phyloP scores from a whole-genome alignment of 2,888 invertebrate species.

The Pristionchus fissidentatus region DNA sequence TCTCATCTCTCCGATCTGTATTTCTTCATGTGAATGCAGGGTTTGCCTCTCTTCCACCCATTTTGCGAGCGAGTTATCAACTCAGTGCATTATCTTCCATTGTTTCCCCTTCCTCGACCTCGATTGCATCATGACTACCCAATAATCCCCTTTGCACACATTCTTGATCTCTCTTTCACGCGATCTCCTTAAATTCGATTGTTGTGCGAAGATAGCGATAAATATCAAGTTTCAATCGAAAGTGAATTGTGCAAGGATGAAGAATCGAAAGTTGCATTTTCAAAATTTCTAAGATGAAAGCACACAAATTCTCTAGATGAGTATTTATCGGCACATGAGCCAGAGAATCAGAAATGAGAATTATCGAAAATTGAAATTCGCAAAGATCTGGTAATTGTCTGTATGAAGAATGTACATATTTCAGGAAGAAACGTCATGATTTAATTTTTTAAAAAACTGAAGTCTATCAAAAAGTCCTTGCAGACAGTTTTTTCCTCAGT shows the following conservation, averaged over 20 bases:
- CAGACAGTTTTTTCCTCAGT: too few relatives aligned
- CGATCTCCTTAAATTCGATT: not conserved
- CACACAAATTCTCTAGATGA: too few relatives aligned
- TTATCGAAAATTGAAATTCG: too few relatives aligned
- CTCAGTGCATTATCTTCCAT: slow-evolving; percentile 4
- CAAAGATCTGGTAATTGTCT: too few relatives aligned
- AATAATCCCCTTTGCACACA: not conserved
- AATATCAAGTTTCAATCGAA: not conserved
- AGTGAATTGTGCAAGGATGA: not conserved
- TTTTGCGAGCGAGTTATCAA: not conserved
- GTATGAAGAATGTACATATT: too few relatives aligned
- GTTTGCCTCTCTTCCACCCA: not conserved
- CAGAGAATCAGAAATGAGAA: too few relatives aligned
- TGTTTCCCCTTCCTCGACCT: not conserved
- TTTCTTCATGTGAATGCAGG: slow-evolving; percentile 3
- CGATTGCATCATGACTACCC: slow-evolving; percentile 3
- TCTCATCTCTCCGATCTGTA: slow-evolving; percentile 14
- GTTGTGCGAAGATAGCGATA: slow-evolving; percentile 23
- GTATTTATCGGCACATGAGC: too few relatives aligned
- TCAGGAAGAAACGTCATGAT: too few relatives aligned
- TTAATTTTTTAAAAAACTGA: too few relatives aligned
- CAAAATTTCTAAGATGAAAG: not conserved
- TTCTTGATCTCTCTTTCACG: slow-evolving; percentile 24
- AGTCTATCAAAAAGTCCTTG: too few relatives aligned
- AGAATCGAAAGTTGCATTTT: not conserved